Evolutionary conservation across 2,113 vertebrate genomes (phyloP).

Genomic region (Rhea americana): DNA sequence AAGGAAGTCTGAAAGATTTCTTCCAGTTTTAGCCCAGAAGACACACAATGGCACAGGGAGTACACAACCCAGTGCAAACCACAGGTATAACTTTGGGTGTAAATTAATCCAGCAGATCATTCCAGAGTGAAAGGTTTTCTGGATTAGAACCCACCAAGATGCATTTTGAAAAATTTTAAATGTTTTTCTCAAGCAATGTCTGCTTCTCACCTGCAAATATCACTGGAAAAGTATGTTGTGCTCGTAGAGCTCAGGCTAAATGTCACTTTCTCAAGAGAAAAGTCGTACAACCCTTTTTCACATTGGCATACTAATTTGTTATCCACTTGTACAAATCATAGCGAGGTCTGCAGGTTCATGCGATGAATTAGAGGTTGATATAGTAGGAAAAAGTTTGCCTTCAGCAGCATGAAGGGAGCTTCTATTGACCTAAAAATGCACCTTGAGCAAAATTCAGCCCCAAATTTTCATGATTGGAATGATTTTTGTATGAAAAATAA

Average conservation of each 20-base stretch:
- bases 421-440: neutral
- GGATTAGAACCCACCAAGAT: neutral
- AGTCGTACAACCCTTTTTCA: constrained; percentile 1
- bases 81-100: neutral
- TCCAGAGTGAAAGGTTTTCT: neutral
- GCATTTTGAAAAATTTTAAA: neutral
- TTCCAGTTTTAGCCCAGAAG: neutral
- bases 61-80: neutral
- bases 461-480: neutral
- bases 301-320: constrained; percentile 30
- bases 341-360: constrained; percentile 29
- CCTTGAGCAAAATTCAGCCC: neutral
- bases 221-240: neutral
- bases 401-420: neutral
- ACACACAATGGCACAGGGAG: neutral
- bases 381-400: constrained; percentile 13
- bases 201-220: neutral
- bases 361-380: neutral
- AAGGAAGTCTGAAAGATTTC: neutral
- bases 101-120: neutral
- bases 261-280: neutral
- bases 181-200: neutral
- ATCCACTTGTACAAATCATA: neutral
- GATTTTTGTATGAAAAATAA: neutral
- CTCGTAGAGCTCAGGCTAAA: neutral